A percentile compares a stretch with the other conserved stretches of the same genome.
These are phyloP conservation scores for Plebejus melissa DNA, from an alignment of 2,888 invertebrate species.

Conservation along the genomic window DNA sequence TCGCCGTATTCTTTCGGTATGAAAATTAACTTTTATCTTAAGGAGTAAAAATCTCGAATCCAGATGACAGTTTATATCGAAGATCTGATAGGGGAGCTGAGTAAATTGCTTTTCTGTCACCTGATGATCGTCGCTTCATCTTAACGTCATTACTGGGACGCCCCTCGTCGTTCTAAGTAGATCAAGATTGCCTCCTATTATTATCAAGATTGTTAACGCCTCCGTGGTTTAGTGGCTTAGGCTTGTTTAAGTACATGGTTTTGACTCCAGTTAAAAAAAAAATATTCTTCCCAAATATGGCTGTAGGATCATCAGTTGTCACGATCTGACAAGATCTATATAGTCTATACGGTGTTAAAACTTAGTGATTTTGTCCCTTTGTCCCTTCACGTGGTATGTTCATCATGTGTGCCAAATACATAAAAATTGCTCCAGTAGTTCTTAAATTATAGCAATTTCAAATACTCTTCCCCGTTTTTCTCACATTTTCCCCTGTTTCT, in stretches of 20 bases:
- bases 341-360: no score
- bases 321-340: no score
- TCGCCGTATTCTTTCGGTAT: background rate
- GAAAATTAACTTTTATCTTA: background rate
- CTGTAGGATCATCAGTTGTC: no score
- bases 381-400: no score
- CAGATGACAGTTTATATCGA: constrained; percentile 29
- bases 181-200: constrained; percentile 17
- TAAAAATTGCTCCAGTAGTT: no score
- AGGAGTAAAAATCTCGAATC: constrained; percentile 23
- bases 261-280: background rate
- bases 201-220: constrained; percentile 3
- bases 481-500: no score
- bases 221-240: background rate
- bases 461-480: no score
- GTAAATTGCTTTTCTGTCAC: constrained; percentile 34
- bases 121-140: constrained; percentile 31
- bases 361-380: no score
- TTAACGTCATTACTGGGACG: constrained; percentile 26
- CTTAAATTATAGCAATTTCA: no score
- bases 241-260: background rate
- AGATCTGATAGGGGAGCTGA: constrained; percentile 24
- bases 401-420: no score
- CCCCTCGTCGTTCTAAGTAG: constrained; percentile 18
- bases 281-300: no score